Evolutionary conservation across 1,140 invertebrate species (phyloP), one percentile per base, ranked within the genome.

Genomic region (Thaumatotibia leucotreta): DNA sequence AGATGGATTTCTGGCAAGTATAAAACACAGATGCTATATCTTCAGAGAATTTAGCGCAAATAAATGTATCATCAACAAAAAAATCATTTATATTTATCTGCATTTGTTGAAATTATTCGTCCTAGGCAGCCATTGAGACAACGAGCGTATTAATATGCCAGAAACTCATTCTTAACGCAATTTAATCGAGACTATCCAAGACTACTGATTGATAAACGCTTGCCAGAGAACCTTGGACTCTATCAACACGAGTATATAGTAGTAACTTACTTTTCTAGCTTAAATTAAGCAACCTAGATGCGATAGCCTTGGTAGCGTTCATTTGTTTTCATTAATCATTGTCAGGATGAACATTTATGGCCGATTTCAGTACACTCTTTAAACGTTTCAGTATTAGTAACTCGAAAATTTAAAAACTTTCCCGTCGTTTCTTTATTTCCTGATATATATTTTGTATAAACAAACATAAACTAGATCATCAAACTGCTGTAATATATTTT

Each of bases 291-390:
- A 45, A 20, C 17, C 39, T 45, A 45, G 39, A 20, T 45, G 39
- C 14, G 39, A 45, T 45, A 45, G 39, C 52, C 52, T 58, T 58
- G 39, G 52, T 58, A 3, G 52, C 52, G 52, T 58, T 24, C 22
- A 52, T 52, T 58, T 27, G 52, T 58, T 58, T 49, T 27, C 52
- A 58, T 58, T 58, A 58, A 58, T 58, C 52, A 58, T 24, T 31
- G 52, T 29, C 52, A 29, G 14, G 52, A 58, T 24, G 35, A 5
- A 24, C 24, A 58, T 58, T 11, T 23, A 29, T 29, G 52, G 24
- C 4, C 5, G 8, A 20, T 17, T 45, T 20, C 35, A n/a, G 35
- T n/a, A 4, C n/a, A 14, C n/a, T 4, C 27, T 29, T n/a, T n/a
- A n/a, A n/a, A n/a, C n/a, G n/a, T n/a, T n/a, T n/a, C n/a, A n/a